A percentile compares a stretch with the other conserved stretches of the same genome.
Conservation (phyloP, 64 coral and sea anemone genomes). For the Stichodactyla mertensii region DNA sequence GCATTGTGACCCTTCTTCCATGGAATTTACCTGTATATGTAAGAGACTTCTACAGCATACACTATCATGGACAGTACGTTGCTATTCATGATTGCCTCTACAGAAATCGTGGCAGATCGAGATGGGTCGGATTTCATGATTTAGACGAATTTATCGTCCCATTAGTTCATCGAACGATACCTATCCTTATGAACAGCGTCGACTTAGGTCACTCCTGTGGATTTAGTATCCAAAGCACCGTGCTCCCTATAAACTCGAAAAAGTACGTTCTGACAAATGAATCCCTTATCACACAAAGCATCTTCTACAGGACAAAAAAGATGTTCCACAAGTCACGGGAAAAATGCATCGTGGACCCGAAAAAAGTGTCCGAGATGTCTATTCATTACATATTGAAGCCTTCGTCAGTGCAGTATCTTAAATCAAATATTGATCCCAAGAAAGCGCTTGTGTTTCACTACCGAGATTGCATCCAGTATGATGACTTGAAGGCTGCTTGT, state of each 20-base stretch:
- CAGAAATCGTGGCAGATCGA: slow-evolving; percentile 18
- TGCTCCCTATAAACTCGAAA: slow-evolving; percentile 11
- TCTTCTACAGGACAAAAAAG: slow-evolving; percentile 1
- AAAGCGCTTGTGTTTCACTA: slow-evolving; percentile 14
- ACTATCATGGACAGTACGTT: slow-evolving; percentile 42
- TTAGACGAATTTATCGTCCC: slow-evolving; percentile 64
- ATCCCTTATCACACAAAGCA: background rate
- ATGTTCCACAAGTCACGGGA: background rate
- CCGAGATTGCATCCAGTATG: background rate
- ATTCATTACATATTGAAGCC: background rate
- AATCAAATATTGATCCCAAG: background rate
- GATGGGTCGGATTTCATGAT: slow-evolving; percentile 51
- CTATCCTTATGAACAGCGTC: background rate
- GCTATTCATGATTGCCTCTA: slow-evolving; percentile 45
- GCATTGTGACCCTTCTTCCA: slow-evolving; percentile 13
- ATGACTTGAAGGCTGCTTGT: slow-evolving; percentile 12
- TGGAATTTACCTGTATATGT: slow-evolving; percentile 47
- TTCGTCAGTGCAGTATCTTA: background rate
- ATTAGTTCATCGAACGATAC: slow-evolving; percentile 8
- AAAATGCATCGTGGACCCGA: slow-evolving; percentile 22
- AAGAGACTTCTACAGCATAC: slow-evolving; percentile 22
- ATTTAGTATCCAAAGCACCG: slow-evolving; percentile 28
- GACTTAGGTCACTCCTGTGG: slow-evolving; percentile 9
- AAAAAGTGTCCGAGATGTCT: background rate
- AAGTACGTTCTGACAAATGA: background rate